Base-by-base conservation (phyloP, 2,888 invertebrate genomes). In the Ophonus ardosiacus region DNA sequence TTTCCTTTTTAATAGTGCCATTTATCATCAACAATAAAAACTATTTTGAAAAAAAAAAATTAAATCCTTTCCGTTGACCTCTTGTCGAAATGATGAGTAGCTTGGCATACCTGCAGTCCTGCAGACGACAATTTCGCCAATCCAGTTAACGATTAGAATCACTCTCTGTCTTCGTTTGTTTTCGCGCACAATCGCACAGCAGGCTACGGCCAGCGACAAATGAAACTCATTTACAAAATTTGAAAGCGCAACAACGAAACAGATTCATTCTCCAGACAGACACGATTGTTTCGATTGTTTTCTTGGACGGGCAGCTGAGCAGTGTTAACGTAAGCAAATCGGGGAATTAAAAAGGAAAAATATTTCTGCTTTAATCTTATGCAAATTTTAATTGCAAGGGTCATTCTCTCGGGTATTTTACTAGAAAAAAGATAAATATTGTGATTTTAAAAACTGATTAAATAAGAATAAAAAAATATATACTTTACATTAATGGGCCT, bases 101-200 rank as follows among this genome's bases (percentile, higher is more conserved):
- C 17, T 18, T 17, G 7, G 59, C 59, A 8, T 18, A 17, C 63
- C 63, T 63, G 63, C 61, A 61, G 17, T 10, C 78, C 76, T 76
- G 76, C 76, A 76, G 76, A 80, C 80, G 81, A 81, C 81, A 63
- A 65, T 81, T 43, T 81, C n/a, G 65, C 81, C 61, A 43, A 81
- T 81, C 40, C 18, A 61, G 81, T 81, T 61, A 81, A 61, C 61
- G 81, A 81, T 81, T 81, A 81, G 81, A 81, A 81, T 81, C 63
- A 81, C 65, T 61, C 63, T 61, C 81, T 81, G 81, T 78, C 78
- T 78, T 78, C 78, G 78, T 78, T 78, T 78, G 78, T 57, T 78
- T 78, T 57, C 78, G 21, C 56, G 78, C 78, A 78, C 78, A 78
- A 78, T 78, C 56, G 78, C 78, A 57, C 78, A 78, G 78, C 57